Conservation (phyloP, 1,140 invertebrate genomes). For the Drosophila repleta region DNA sequence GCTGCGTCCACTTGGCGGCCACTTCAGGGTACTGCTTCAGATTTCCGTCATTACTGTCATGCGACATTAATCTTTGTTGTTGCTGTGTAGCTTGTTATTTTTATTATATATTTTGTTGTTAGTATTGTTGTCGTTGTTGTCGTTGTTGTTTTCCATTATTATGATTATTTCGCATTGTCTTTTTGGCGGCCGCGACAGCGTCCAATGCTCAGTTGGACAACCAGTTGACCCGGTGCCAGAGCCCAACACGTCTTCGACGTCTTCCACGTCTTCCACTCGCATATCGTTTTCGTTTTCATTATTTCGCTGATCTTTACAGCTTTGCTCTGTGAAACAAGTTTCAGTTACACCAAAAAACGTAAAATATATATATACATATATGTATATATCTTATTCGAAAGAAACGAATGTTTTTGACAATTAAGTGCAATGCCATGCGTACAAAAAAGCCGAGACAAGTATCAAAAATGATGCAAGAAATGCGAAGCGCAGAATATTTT, state of each 20-base stretch:
- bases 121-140: background rate
- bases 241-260: constrained; percentile 14
- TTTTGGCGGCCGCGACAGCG: constrained; percentile 33
- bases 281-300: constrained; percentile 33
- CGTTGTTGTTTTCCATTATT: constrained; percentile 36
- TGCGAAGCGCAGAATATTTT: background rate
- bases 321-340: constrained; percentile 37
- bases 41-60: constrained; percentile 58
- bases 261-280: constrained; percentile 14
- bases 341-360: constrained; percentile 27
- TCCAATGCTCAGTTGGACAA: constrained; percentile 26
- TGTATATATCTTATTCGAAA: background rate
- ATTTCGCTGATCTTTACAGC: constrained; percentile 18
- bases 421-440: constrained; percentile 10
- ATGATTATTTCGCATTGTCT: constrained; percentile 54
- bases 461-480: background rate
- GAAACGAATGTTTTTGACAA: constrained; percentile 3
- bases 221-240: constrained; percentile 40
- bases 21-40: constrained; percentile 36
- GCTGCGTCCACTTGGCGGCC: constrained; percentile 39
- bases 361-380: background rate
- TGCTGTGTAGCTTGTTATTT: constrained; percentile 40
- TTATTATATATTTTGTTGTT: constrained; percentile 22
- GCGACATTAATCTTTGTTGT: constrained; percentile 53
- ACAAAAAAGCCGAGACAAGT: background rate